Evolutionary conservation across 2,113 vertebrate species (phyloP).

Genomic region (Indicator indicator): DNA sequence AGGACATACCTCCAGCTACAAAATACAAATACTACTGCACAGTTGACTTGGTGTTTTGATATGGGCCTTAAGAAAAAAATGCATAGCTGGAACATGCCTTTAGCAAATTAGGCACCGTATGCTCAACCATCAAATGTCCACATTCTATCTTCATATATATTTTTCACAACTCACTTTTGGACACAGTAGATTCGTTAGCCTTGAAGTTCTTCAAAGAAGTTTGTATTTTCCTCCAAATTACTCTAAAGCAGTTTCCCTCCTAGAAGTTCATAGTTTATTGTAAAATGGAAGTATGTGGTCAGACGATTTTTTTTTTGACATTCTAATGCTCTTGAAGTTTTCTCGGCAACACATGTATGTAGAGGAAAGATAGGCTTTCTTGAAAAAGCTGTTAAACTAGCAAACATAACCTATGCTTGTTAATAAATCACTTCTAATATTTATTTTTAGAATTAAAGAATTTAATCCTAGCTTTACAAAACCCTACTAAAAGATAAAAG

Average conservation of each 20-base stretch:
- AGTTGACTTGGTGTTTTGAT: not conserved
- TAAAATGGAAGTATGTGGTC: not conserved
- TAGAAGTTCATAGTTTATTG: not conserved
- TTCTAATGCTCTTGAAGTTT: not conserved
- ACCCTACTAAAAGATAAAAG: not conserved
- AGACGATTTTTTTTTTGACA: not conserved
- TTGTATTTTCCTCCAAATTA: not conserved
- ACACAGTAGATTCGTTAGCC: not conserved
- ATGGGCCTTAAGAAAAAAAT: not conserved
- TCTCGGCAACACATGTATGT: not conserved
- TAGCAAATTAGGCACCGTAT: not conserved
- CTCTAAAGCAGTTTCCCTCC: not conserved
- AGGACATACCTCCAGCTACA: not conserved
- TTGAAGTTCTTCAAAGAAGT: not conserved
- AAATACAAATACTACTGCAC: not conserved
- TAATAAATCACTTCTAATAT: slow-evolving; percentile 24
- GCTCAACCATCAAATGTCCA: not conserved
- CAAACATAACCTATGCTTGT: not conserved
- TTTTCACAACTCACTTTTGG: not conserved
- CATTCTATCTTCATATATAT: not conserved
- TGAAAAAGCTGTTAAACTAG: slow-evolving; percentile 29
- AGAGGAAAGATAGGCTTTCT: slow-evolving; percentile 11
- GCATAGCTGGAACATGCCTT: fast-evolving
- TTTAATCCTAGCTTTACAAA: slow-evolving; percentile 7
- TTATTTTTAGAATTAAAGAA: not conserved